A percentile compares a stretch with the other conserved stretches of the same genome.
Conservation (phyloP, 2,888 invertebrate species). For the Caenorhabditis drosophilae region DNA sequence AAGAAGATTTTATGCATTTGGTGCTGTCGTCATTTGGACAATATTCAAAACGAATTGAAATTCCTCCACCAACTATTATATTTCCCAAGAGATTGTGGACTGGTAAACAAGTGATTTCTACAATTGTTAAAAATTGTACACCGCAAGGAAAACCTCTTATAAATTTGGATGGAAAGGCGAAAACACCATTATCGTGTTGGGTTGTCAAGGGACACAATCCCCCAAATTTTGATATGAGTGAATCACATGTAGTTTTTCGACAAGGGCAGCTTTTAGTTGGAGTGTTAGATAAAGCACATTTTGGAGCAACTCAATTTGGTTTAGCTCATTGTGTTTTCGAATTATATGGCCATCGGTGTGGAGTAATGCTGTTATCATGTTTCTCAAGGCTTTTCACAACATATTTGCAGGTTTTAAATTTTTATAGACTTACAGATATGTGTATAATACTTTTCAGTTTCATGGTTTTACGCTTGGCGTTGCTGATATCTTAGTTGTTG, state of each 20-base stretch:
- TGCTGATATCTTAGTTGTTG: slow-evolving; percentile 85
- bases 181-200: slow-evolving; percentile 75
- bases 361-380: slow-evolving; percentile 83
- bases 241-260: slow-evolving; percentile 83
- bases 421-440: neutral
- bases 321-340: slow-evolving; percentile 93
- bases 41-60: slow-evolving; percentile 71
- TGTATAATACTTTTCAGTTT: slow-evolving; percentile 66
- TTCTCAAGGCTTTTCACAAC: slow-evolving; percentile 90
- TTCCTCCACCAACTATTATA: slow-evolving; percentile 82
- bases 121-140: slow-evolving; percentile 84
- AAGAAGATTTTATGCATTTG: slow-evolving; percentile 85
- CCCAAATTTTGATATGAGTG: slow-evolving; percentile 77
- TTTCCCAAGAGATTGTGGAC: slow-evolving; percentile 89
- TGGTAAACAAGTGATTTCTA: slow-evolving; percentile 92
- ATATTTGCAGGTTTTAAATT: slow-evolving; percentile 78
- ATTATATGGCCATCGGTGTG: slow-evolving; percentile 87
- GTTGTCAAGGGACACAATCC: slow-evolving; percentile 47
- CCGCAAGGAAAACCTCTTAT: slow-evolving; percentile 78
- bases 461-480: slow-evolving; percentile 93
- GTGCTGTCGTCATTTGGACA: slow-evolving; percentile 81
- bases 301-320: slow-evolving; percentile 91
- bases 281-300: slow-evolving; percentile 93
- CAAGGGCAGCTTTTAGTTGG: slow-evolving; percentile 86
- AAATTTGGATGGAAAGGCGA: slow-evolving; percentile 78